Evolutionary conservation across 2,888 invertebrate species (phyloP).

Genomic region (Creontiades dilutus): DNA sequence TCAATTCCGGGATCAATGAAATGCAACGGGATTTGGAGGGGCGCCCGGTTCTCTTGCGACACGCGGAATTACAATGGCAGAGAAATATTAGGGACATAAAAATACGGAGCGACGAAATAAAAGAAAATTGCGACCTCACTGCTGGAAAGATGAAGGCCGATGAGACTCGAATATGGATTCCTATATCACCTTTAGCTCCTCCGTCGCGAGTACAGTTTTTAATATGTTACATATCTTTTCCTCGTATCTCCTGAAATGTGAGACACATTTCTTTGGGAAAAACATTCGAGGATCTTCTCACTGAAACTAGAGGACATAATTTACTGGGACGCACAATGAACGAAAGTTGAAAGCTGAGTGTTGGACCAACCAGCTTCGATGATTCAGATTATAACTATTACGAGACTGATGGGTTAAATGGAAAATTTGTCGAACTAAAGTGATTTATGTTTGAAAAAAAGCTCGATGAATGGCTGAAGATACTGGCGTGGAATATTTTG

Average conservation of each 20-base stretch:
- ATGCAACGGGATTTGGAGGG: conserved; percentile 67
- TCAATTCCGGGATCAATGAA: conserved; percentile 70
- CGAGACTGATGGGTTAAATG: too few species aligned
- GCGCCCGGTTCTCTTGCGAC: conserved; percentile 24
- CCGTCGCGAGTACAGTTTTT: not conserved
- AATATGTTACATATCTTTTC: not conserved
- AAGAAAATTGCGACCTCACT: conserved; percentile 46
- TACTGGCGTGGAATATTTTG: too few species aligned
- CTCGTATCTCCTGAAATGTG: not conserved
- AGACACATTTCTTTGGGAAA: too few species aligned
- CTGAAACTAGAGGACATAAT: too few species aligned
- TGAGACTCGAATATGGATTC: conserved; percentile 52
- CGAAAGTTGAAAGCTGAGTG: too few species aligned
- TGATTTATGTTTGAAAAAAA: too few species aligned
- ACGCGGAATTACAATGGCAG: conserved; percentile 57
- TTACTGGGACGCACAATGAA: too few species aligned
- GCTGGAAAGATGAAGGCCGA: conserved; percentile 15
- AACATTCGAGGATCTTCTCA: too few species aligned
- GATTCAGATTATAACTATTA: too few species aligned
- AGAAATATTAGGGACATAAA: conserved; percentile 58
- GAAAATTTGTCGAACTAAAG: too few species aligned
- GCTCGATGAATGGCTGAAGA: too few species aligned
- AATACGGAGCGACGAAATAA: conserved; percentile 58
- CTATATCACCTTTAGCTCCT: not conserved
- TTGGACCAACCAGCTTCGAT: too few species aligned